Evolutionary conservation across 2,888 invertebrate genomes (phyloP).

Genomic region (Synergus itoensis): DNA sequence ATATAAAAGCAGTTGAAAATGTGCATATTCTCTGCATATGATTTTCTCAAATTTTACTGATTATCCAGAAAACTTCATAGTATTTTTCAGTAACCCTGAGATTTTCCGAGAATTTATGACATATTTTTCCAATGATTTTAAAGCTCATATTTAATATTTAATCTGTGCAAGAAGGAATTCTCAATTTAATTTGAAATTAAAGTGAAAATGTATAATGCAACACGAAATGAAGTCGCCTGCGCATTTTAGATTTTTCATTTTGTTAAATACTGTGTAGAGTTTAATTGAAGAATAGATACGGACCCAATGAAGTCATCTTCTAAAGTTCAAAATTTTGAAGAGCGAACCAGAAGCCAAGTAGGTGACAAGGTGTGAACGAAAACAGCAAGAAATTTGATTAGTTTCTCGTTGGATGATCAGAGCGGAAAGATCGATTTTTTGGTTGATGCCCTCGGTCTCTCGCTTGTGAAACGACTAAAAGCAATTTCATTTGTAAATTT

Average conservation of each 20-base stretch:
- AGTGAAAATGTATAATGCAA: background rate
- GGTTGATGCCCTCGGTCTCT: conserved; percentile 42
- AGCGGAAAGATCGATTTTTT: conserved; percentile 55
- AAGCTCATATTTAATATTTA: too few species aligned
- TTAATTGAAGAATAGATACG: too few species aligned
- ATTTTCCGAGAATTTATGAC: background rate
- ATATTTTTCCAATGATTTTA: too few species aligned
- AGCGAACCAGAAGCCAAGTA: background rate
- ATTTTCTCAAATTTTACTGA: background rate
- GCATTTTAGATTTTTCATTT: background rate
- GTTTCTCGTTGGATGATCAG: conserved; percentile 53
- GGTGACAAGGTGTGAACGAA: background rate
- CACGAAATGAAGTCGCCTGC: background rate
- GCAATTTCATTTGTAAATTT: conserved; percentile 67
- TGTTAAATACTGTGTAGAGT: too few species aligned
- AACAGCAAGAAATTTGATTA: conserved; percentile 56
- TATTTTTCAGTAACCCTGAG: background rate
- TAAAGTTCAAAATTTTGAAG: background rate
- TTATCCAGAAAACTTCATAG: too few species aligned
- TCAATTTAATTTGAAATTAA: too few species aligned
- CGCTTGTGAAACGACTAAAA: conserved; percentile 55
- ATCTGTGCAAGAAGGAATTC: too few species aligned
- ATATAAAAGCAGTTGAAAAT: background rate
- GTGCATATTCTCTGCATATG: background rate
- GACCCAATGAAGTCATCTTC: too few species aligned